Percentiles rank a stretch among this genome's conserved stretches.
These are phyloP conservation scores for Nephrotoma guestfalica DNA, from an alignment of 2,888 invertebrate species.

Conservation along the genomic window DNA sequence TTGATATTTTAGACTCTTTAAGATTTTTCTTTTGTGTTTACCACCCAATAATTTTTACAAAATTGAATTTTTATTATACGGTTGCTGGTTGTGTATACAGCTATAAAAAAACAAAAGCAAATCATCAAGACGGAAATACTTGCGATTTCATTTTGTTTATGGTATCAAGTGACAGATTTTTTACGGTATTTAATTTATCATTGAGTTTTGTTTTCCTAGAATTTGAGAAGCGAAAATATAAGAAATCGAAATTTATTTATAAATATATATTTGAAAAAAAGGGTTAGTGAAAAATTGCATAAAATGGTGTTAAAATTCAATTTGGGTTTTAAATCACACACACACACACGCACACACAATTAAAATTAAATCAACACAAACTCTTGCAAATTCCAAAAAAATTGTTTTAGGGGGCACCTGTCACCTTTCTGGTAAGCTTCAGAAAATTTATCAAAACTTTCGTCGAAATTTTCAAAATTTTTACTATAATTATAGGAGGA, in stretches of 20 bases:
- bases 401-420: conserved; percentile 31
- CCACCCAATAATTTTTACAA: not conserved
- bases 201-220: not conserved
- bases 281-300: not conserved
- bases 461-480: conserved; percentile 15
- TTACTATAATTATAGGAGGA: conserved; percentile 19
- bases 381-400: not conserved
- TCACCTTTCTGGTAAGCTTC: conserved; percentile 34
- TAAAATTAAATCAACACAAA: not conserved
- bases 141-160: not conserved
- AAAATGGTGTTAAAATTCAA: not conserved
- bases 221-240: not conserved
- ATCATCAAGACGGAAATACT: not conserved
- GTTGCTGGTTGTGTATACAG: not conserved
- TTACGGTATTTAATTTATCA: not conserved
- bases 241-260: not conserved
- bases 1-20: not conserved
- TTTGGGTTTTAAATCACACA: conserved; percentile 9
- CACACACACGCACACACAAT: conserved; percentile 5
- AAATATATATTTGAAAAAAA: not conserved
- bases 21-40: not conserved
- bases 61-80: not conserved
- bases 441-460: conserved; percentile 14
- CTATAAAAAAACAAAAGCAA: not conserved
- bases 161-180: not conserved